phyloP scores from a whole-genome alignment of 2,888 invertebrate species.

The Bembecia ichneumoniformis region DNA sequence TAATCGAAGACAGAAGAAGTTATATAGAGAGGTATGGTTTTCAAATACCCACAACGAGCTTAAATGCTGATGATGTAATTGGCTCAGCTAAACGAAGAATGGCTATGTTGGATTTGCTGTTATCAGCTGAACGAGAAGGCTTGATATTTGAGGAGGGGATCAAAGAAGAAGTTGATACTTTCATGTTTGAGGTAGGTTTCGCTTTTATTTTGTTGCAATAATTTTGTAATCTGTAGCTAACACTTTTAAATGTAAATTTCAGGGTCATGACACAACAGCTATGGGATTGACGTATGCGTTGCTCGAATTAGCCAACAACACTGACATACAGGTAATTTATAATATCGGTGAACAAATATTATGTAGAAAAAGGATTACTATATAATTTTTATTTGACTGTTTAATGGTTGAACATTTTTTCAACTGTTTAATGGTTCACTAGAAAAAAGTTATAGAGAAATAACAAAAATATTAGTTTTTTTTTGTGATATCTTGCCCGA shows the following conservation, averaged over 20 bases:
- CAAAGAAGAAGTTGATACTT: constrained; percentile 68
- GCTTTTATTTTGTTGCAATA: not conserved
- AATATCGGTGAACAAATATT: not conserved
- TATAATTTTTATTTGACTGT: too few species aligned
- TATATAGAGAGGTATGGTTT: constrained; percentile 6
- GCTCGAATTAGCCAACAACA: constrained; percentile 31
- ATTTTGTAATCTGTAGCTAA: not conserved
- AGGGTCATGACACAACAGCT: constrained; percentile 41
- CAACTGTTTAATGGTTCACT: too few species aligned
- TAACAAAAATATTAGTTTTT: too few species aligned
- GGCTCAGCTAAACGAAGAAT: constrained; percentile 51
- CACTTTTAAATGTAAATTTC: not conserved
- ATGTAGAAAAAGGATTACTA: too few species aligned
- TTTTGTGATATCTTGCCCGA: too few species aligned
- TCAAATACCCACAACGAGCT: constrained; percentile 4
- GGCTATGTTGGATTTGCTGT: constrained; percentile 57
- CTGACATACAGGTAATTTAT: constrained; percentile 19
- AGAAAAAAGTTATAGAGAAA: too few species aligned
- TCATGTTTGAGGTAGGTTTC: constrained; percentile 55
- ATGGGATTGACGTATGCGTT: constrained; percentile 25
- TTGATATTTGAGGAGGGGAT: constrained; percentile 54
- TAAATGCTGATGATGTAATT: constrained; percentile 13
- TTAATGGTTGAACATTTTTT: too few species aligned
- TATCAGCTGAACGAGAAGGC: constrained; percentile 42
- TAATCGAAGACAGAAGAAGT: constrained; percentile 32